Conservation (phyloP, 37 sponge, comb jelly and placozoan species). For the Beroe forskalii region DNA sequence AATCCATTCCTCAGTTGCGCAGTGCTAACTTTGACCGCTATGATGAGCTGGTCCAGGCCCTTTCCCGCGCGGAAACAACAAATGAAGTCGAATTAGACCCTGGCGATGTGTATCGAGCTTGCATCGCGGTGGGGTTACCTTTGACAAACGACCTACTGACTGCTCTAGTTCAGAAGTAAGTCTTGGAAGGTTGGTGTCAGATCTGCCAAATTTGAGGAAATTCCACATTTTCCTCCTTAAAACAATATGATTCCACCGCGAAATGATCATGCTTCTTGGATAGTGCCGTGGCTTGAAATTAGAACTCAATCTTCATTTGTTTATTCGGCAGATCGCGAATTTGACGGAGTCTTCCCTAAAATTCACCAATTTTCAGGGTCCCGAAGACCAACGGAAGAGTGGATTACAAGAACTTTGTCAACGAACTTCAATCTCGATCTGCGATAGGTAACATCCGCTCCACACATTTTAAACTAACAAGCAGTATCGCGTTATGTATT, state of each 20-base stretch:
- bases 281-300: too few species aligned
- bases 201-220: too few species aligned
- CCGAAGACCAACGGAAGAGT: constrained; percentile 12
- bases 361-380: constrained; percentile 7
- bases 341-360: too few species aligned
- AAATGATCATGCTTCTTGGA: too few species aligned
- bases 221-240: too few species aligned
- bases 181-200: neutral
- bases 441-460: neutral
- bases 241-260: too few species aligned
- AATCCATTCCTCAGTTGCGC: neutral
- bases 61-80: neutral
- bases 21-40: constrained; percentile 28
- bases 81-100: neutral
- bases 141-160: constrained; percentile 17
- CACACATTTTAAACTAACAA: too few species aligned
- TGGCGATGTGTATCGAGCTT: neutral
- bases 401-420: neutral
- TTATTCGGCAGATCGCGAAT: too few species aligned
- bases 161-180: constrained; percentile 14
- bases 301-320: too few species aligned
- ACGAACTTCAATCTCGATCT: neutral
- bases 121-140: neutral
- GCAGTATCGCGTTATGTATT: too few species aligned
- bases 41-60: neutral